phyloP scores from a whole-genome alignment of 2,797 vertebrate genomes.

The Rhinella marina region DNA sequence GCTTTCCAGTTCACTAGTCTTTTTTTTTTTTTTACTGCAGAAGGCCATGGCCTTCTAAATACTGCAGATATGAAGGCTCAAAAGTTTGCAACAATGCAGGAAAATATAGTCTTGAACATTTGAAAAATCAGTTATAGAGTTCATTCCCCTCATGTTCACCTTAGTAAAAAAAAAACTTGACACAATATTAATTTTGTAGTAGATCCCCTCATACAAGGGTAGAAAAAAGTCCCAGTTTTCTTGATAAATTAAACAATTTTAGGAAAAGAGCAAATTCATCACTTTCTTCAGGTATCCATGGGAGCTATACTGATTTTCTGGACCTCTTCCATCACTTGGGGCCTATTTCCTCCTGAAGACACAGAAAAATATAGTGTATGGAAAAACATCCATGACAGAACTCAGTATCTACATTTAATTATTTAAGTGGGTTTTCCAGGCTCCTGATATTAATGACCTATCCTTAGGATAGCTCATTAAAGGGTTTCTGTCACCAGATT shows the following conservation, averaged over 20 bases:
- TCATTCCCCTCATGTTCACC: background rate
- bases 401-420: background rate
- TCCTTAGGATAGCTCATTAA: too few species aligned
- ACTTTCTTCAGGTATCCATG: background rate
- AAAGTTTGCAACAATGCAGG: background rate
- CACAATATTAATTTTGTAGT: too few species aligned
- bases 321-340: constrained; percentile 7
- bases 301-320: constrained; percentile 20
- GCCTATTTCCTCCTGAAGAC: constrained; percentile 52
- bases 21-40: too few species aligned
- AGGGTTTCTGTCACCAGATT: too few species aligned
- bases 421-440: too few species aligned
- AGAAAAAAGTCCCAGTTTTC: background rate
- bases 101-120: background rate
- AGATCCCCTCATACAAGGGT: background rate
- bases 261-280: background rate
- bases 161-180: background rate
- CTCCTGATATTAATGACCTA: background rate
- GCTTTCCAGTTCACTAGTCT: too few species aligned
- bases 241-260: background rate
- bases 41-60: background rate
- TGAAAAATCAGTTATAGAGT: background rate
- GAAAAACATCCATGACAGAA: background rate
- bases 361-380: constrained; percentile 43
- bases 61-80: background rate